Base-by-base conservation (phyloP, 2,113 vertebrate genomes). In the Trogon melanurus region DNA sequence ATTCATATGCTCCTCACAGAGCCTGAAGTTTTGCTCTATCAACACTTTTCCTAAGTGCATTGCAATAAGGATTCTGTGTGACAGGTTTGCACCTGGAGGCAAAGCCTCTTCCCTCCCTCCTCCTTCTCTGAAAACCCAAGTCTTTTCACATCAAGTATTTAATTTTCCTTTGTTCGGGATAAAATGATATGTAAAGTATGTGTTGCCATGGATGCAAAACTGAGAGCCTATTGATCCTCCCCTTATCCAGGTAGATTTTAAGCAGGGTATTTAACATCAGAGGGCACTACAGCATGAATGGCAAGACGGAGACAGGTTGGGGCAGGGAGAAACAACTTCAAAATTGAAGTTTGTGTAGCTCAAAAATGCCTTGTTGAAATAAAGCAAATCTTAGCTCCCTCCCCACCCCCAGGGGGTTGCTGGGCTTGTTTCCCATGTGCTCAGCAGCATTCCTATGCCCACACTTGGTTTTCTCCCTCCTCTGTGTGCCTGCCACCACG, bases 101-200 rank as follows among this genome's bases (percentile, higher is more conserved):
- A 93, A 73, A 94, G 41, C 67, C 69, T 38, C 10, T n/a, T 89
- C 74, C 70, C 66, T 50, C 36, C 44, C 47, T 62, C 58, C 10
- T 57, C 44, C 56, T 90, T 84, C 56, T 91, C 85, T 81, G 58
- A 96, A 97, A 92, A 27, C 44, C 65, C 76, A 94, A 95, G 91
- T 94, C 80, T 92, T 94, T 89, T 96, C 89, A 87, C 72, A 91
- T 87, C 65, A 81, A 94, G 80, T 96, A 86, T 96, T 98, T 98
- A 94, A 96, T 97, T 98, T 95, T 83, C 92, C 93, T 94, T 97
- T 98, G 96, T 97, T 97, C 89, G 30, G 91, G 88, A 79, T 95
- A 79, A 97, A 96, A 94, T 85, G 57, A 93, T 95, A 97, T 93
- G 96, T 85, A 97, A 97, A 97, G 83, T 70, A 91, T 83, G 95